These are phyloP conservation scores for Eristalis tenax DNA, from an alignment of 2,888 invertebrate species.

Conservation along the genomic window DNA sequence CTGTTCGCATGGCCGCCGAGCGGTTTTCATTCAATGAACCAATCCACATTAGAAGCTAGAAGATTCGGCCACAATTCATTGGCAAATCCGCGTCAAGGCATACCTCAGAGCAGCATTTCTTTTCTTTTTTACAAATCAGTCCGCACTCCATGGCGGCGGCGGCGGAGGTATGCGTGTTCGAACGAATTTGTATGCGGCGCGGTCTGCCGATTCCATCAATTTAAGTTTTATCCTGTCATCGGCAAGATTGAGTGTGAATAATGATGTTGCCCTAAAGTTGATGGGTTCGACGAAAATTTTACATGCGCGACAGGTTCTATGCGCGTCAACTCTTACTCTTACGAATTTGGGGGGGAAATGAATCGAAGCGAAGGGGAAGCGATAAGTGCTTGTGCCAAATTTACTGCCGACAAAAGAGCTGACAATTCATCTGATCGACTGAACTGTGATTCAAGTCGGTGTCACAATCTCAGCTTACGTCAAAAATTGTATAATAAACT, in stretches of 20 bases:
- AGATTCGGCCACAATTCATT: background rate
- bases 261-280: slow-evolving; percentile 1
- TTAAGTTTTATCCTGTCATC: background rate
- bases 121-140: background rate
- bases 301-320: background rate
- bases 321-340: background rate
- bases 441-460: background rate
- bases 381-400: background rate
- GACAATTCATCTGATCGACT: background rate
- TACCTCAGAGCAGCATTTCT: background rate
- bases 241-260: background rate
- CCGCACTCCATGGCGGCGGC: background rate
- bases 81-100: background rate
- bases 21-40: background rate
- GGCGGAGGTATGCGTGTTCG: background rate
- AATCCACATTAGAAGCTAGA: background rate
- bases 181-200: background rate
- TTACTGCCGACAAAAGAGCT: background rate
- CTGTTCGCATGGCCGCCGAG: background rate
- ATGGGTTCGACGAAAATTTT: background rate
- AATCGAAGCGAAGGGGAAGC: background rate
- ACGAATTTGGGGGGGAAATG: background rate
- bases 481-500: background rate
- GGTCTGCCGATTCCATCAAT: background rate
- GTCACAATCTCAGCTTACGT: background rate